phyloP scores from a whole-genome alignment of 1,140 invertebrate species.

The Stegodyphus mimosarum region DNA sequence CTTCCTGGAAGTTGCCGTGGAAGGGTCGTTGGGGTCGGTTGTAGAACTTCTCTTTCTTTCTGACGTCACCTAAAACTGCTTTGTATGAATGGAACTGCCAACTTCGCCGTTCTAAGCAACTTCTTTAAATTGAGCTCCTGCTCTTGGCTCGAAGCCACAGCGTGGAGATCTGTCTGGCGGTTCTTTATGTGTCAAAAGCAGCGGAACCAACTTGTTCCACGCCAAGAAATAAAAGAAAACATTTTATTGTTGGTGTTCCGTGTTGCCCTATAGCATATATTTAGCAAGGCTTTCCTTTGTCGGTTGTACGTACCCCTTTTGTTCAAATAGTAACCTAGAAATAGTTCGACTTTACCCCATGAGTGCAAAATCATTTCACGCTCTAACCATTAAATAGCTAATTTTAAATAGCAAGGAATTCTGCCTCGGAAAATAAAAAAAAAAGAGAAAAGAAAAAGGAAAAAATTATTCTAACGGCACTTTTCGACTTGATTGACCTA shows the following conservation, averaged over 20 bases:
- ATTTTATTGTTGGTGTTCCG: neutral
- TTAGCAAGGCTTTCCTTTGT: too few relatives aligned
- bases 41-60: constrained; percentile 17
- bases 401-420: too few relatives aligned
- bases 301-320: too few relatives aligned
- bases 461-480: too few relatives aligned
- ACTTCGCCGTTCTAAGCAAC: neutral
- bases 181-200: neutral
- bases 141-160: neutral
- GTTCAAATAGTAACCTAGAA: too few relatives aligned
- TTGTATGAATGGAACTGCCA: constrained; percentile 49
- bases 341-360: too few relatives aligned
- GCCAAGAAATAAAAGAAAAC: neutral
- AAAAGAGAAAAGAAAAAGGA: too few relatives aligned
- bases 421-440: too few relatives aligned
- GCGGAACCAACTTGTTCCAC: neutral
- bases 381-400: too few relatives aligned
- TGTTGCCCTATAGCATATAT: too few relatives aligned
- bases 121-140: neutral
- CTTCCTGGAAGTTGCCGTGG: constrained; percentile 27
- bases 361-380: too few relatives aligned
- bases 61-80: constrained; percentile 24
- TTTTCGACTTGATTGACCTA: too few relatives aligned
- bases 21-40: constrained; percentile 45
- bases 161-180: neutral